Percentiles rank a stretch among this genome's conserved stretches.
Evolutionary conservation across 2,113 vertebrate species (phyloP).

Genomic region (Hymenochirus boettgeri): DNA sequence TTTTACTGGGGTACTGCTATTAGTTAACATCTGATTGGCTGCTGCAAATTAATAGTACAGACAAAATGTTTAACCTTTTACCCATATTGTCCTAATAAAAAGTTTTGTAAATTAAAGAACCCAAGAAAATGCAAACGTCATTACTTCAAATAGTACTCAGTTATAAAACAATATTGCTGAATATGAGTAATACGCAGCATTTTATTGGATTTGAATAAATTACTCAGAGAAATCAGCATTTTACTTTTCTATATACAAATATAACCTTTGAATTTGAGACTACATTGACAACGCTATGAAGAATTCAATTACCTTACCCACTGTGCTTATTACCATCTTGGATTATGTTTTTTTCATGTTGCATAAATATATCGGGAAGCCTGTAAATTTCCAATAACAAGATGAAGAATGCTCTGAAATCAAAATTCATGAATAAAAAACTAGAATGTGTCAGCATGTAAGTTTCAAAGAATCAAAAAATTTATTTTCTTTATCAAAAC

Average conservation of each 20-base stretch:
- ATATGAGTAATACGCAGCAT: slow-evolving; percentile 7
- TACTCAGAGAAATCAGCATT: slow-evolving; percentile 21
- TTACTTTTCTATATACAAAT: slow-evolving; percentile 17
- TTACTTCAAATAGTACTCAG: background rate
- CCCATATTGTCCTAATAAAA: too few relatives aligned
- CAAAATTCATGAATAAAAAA: slow-evolving; percentile 11
- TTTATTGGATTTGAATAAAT: slow-evolving; percentile 26
- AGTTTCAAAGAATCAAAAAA: background rate
- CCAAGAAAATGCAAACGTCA: too few relatives aligned
- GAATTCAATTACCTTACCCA: slow-evolving; percentile 22
- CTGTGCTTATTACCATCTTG: slow-evolving; percentile 5
- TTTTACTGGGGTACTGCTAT: too few relatives aligned
- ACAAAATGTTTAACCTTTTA: too few relatives aligned
- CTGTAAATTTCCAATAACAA: background rate
- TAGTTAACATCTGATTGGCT: too few relatives aligned
- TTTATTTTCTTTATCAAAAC: too few relatives aligned
- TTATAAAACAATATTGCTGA: background rate
- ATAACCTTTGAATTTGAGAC: slow-evolving; percentile 28
- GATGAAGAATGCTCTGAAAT: slow-evolving; percentile 2
- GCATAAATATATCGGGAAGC: background rate
- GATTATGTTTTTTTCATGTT: slow-evolving; percentile 1
- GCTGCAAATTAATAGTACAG: too few relatives aligned
- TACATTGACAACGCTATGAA: slow-evolving; percentile 19
- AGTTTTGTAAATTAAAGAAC: too few relatives aligned
- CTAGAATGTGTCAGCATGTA: background rate